Percentiles rank a stretch among this genome's conserved stretches.
Conservation (phyloP, 2,113 vertebrate species). For the Cyanoliseus patagonus region DNA sequence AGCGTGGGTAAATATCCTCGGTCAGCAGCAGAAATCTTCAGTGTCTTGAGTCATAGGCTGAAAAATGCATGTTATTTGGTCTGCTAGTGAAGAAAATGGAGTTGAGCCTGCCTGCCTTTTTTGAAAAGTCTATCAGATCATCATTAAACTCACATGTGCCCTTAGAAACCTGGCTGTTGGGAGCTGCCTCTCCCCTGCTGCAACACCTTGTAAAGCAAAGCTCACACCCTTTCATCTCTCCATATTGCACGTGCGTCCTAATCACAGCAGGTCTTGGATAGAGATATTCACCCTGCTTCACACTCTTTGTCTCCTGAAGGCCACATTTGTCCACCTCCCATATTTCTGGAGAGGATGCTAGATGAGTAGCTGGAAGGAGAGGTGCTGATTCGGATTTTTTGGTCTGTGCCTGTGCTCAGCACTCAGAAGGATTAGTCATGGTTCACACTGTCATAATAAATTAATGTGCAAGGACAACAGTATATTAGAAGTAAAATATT, state of each 20-base stretch:
- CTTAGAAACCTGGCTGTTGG: neutral
- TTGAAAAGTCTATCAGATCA: neutral
- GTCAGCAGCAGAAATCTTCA: neutral
- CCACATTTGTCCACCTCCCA: neutral
- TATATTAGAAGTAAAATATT: neutral
- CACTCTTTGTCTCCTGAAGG: neutral
- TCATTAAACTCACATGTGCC: neutral
- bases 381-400: neutral
- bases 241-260: neutral
- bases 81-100: neutral
- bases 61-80: neutral
- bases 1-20: neutral
- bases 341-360: neutral
- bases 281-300: neutral
- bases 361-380: neutral
- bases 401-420: neutral
- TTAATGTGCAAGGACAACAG: neutral
- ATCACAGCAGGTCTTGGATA: neutral
- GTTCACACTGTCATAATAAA: neutral
- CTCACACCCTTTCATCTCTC: neutral
- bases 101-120: neutral
- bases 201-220: neutral
- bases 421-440: neutral
- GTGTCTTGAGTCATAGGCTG: neutral
- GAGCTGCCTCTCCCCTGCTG: neutral